A percentile compares a stretch with the other conserved stretches of the same genome.
These are phyloP conservation scores for Tor tambroides DNA, from an alignment of 2,113 vertebrate genomes.

Conservation along the genomic window DNA sequence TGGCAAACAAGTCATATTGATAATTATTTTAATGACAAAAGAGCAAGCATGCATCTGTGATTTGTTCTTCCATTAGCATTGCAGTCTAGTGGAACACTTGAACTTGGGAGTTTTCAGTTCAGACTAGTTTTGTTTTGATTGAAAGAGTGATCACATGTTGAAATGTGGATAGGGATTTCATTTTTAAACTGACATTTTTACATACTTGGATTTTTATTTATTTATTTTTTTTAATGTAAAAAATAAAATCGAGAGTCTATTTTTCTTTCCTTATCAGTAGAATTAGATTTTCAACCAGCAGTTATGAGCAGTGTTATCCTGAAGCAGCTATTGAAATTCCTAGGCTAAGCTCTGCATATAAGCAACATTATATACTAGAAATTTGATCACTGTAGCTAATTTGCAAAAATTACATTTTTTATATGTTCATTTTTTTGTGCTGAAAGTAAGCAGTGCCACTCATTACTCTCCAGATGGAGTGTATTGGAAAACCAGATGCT, in stretches of 20 bases:
- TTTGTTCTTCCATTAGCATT: too few relatives aligned
- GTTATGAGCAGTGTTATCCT: neutral
- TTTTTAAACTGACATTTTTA: too few relatives aligned
- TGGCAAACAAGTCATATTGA: too few relatives aligned
- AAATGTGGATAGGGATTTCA: neutral
- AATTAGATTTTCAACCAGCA: neutral
- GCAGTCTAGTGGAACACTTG: neutral
- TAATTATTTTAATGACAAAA: too few relatives aligned
- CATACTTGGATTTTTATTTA: too few relatives aligned
- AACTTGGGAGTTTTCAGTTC: neutral
- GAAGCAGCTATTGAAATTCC: neutral
- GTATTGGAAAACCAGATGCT: slow-evolving; percentile 28
- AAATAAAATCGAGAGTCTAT: too few relatives aligned
- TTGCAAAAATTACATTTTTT: neutral
- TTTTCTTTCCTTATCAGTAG: neutral
- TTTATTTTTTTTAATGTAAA: too few relatives aligned
- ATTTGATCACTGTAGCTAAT: neutral
- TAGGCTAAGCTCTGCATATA: neutral
- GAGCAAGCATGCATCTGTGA: too few relatives aligned
- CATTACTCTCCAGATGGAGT: neutral
- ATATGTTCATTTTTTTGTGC: too few relatives aligned
- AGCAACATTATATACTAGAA: neutral
- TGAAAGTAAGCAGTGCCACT: too few relatives aligned
- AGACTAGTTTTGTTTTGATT: neutral
- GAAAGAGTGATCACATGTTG: neutral